Evolutionary conservation across 2,113 vertebrate species (phyloP), one percentile per base, ranked within the genome.

Genomic region (Engraulis encrasicolus): DNA sequence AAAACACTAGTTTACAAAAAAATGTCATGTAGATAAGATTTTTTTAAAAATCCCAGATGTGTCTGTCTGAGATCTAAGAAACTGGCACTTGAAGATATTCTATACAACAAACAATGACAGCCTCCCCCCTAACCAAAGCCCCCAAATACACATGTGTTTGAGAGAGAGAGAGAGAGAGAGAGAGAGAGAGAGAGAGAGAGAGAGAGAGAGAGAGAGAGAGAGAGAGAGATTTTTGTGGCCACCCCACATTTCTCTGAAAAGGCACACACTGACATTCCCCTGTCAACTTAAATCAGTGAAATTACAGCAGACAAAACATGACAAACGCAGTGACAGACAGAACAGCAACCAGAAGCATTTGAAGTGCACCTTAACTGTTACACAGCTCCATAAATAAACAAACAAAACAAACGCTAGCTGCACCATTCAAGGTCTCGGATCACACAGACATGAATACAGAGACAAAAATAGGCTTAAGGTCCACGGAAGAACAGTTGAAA

Each of bases 221-320:
- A n/a, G n/a, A n/a, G n/a, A n/a, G n/a, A n/a, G n/a, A n/a, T n/a
- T 9, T 45, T 45, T 45, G 9, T 5, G 9, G 40, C 40, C 40
- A 45, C 3, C 40, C 40, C 40, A 45, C 40, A 45, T 45, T 45
- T 3, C 40, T 5, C 40, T 45, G 23, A 74, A 27, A 27, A 31
- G 2, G 27, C 66, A 74, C 31, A 74, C 27, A 34, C 6, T 27
- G 31, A 27, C 66, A 34, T 31, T 34, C 7, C 66, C 12, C 66
- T 74, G 66, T 34, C 1, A 31, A 17, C 11, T 4, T 14, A 14
- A 20, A 31, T 4, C 23, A 23, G 11, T 27, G 9, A 14, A 14
- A 54, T 54, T 54, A 54, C 52, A 74, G 31, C 27, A 34, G 66
- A 74, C 66, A 34, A 74, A 74, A 74, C 66, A 74, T 5, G 61